Base-by-base conservation (phyloP, 2,113 vertebrate species). In the Fregetta grallaria region DNA sequence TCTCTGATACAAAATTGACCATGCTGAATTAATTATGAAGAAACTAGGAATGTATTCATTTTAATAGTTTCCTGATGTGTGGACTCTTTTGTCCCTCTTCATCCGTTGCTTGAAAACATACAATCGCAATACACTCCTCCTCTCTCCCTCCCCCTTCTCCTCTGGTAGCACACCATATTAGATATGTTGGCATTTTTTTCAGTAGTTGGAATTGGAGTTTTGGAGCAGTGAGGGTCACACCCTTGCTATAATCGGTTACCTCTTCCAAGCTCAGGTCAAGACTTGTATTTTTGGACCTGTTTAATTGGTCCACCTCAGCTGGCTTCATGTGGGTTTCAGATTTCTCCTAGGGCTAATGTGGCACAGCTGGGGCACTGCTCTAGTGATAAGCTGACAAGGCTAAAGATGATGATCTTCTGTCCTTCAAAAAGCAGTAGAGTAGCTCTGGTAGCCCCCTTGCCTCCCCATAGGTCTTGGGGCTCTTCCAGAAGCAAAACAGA, bases 61-160 rank as follows among this genome's bases (percentile, higher is more conserved):
- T 95, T 96, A 97, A 97, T 97, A 71, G 90, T 61, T 97, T 97
- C 97, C 96, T 95, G 88, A 96, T 96, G 95, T 88, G 81, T 88
- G 61, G 82, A 92, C 53, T 96, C 82, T 88, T 88, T 95, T 92
- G 91, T 95, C 79, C 63, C 34, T 84, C 61, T 95, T 92, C 56
- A 71, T 88, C 79, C 0, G 1, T 56, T 94, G 85, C 86, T 68
- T 96, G 80, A 92, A 95, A 96, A 93, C 72, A 88, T 76, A 94
- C 44, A 94, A 89, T 73, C 26, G 70, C 76, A 92, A 85, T 76
- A 91, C 21, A 29, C 62, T 80, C 34, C 36, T 86, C 23, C 47
- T 83, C 27, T 45, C 13, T 85, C 76, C 38, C 58, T 78, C 49
- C 70, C 50, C 56, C 63, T 80, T 65, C 72, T 73, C 25, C 38